Base-by-base conservation (phyloP, 2,888 invertebrate species). In the Drosophila subquinaria region DNA sequence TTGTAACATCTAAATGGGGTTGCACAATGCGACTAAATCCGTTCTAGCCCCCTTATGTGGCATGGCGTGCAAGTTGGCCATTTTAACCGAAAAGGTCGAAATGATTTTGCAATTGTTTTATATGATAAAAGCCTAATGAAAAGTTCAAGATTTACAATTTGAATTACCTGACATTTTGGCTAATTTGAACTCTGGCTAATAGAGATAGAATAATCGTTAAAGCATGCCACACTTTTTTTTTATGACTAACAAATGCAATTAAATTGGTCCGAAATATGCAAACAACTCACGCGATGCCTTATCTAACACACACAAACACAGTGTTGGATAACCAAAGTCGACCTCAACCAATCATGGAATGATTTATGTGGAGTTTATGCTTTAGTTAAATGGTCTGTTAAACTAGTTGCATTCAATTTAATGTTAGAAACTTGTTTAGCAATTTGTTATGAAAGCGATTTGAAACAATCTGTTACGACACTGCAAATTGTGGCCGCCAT, bases 81-180 rank as follows among this genome's bases (percentile, higher is more conserved):
- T 82, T 83, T 79, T 43, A 30, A 30, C 20, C 17, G 2, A 69
- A 69, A 66, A 53, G 53, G 17, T 75, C 63, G 23, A 78, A 56
- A 51, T 51, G 48, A 70, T 67, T 81, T 70, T 69, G 76, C 81
- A 78, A 66, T 81, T 67, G n/a, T 38, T 65, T 38, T 40, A 50
- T 55, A 53, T 64, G 50, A 51, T 35, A 71, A 59, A 59, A 53
- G 68, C 27, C 61, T 64, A 72, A 79, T 76, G 74, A 62, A 87
- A 84, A 87, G 80, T 82, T 78, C 69, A 84, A 70, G 84, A 87
- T 87, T 82, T 82, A 78, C 80, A 76, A 84, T 87, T 84, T 87
- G 82, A 84, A 84, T 82, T 82, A 82, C 70, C 79, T 77, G 71
- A 64, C 69, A 84, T 83, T 83, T 81, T 77, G 33, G 77, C 79